Conservation (phyloP, 2,113 vertebrate species). For the Eretmochelys imbricata region DNA sequence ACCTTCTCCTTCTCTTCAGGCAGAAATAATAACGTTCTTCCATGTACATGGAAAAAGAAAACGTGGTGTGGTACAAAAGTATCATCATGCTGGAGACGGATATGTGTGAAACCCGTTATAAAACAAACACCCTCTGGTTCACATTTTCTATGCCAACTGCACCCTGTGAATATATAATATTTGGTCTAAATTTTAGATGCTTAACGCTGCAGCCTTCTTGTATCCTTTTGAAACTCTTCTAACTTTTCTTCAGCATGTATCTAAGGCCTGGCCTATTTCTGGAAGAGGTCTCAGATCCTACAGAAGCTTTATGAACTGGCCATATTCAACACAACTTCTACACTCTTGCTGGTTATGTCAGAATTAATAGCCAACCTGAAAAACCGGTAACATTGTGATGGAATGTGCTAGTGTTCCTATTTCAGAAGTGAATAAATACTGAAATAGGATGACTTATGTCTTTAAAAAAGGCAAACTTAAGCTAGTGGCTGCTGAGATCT, state of each 20-base stretch:
- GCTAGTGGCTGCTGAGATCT: background rate
- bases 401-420: background rate
- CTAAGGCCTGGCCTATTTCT: background rate
- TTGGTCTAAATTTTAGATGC: background rate
- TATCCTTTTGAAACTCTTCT: background rate
- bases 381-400: background rate
- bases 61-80: too few relatives aligned
- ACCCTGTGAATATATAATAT: background rate
- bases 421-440: background rate
- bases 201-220: background rate
- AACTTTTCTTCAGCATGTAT: background rate
- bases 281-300: background rate
- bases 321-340: conserved; percentile 5
- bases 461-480: background rate
- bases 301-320: conserved; percentile 1
- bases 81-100: too few relatives aligned
- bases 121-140: background rate
- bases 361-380: background rate
- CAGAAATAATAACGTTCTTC: background rate
- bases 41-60: background rate
- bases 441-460: background rate
- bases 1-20: background rate
- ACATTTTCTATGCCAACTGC: background rate
- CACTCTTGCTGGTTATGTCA: background rate
- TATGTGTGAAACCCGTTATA: background rate